Conservation (phyloP, 2,888 invertebrate species). For the Papilio gigon region DNA sequence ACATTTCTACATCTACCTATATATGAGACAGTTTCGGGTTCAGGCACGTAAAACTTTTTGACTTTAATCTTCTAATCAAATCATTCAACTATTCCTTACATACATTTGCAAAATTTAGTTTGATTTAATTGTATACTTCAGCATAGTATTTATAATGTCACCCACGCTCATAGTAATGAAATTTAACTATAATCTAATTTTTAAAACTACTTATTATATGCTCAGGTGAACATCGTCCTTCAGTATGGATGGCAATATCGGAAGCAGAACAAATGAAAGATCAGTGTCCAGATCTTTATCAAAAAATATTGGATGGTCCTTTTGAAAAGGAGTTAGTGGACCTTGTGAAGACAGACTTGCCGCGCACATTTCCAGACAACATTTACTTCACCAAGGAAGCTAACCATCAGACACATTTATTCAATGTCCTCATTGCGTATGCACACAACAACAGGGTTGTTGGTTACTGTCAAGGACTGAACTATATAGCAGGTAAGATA, state of each 20-base stretch:
- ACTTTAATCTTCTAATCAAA: no score
- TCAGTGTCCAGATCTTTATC: conserved; percentile 85
- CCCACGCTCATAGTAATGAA: no score
- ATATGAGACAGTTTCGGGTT: no score
- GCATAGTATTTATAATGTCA: no score
- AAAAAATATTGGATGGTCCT: conserved; percentile 85
- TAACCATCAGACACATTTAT: conserved; percentile 88
- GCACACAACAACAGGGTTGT: conserved; percentile 93
- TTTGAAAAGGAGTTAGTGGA: conserved; percentile 89
- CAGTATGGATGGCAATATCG: conserved; percentile 93
- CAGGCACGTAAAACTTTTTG: no score
- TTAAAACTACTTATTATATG: not conserved
- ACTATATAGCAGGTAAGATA: conserved; percentile 90
- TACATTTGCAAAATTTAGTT: no score
- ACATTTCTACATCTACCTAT: no score
- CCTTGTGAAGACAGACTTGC: conserved; percentile 93
- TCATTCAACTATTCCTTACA: no score
- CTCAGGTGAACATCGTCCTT: conserved; percentile 82
- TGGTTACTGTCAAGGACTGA: conserved; percentile 97
- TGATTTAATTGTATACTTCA: no score
- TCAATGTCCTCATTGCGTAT: conserved; percentile 93
- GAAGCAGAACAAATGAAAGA: conserved; percentile 88
- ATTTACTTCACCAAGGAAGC: conserved; percentile 92
- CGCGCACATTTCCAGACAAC: conserved; percentile 97
- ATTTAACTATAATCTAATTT: no score